Conservation (phyloP, 2,113 vertebrate species). For the Callospermophilus lateralis region DNA sequence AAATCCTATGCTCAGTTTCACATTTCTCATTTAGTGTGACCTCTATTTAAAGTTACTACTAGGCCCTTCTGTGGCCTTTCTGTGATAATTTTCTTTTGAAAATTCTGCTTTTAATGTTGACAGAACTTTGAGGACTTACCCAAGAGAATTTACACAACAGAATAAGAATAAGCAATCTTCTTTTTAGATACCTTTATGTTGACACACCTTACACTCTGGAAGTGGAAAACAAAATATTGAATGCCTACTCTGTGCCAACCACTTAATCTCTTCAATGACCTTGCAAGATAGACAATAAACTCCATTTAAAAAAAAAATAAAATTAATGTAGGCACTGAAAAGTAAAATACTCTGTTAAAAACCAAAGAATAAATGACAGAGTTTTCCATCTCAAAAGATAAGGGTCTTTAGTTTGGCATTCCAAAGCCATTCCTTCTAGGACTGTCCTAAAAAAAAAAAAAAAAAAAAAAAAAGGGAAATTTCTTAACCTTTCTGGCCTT, state of each 20-base stretch:
- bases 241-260: neutral
- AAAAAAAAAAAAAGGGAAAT: neutral
- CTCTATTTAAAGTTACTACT: neutral
- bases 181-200: neutral
- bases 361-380: neutral
- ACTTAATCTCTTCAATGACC: neutral
- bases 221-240: slow-evolving; percentile 27
- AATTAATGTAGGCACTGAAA: neutral
- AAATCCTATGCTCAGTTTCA: neutral
- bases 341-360: neutral
- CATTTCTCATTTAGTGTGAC: neutral
- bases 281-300: neutral
- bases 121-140: neutral
- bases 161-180: neutral
- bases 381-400: neutral
- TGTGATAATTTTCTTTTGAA: neutral
- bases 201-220: neutral
- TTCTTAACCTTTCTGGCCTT: neutral
- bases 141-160: slow-evolving; percentile 19
- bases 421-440: neutral
- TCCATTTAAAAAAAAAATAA: neutral
- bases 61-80: neutral
- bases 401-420: neutral
- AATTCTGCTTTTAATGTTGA: slow-evolving; percentile 38
- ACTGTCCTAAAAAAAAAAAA: neutral